Conservation (phyloP, 37 sponge, comb jelly and placozoan genomes). For the Hexactinellida sp. region DNA sequence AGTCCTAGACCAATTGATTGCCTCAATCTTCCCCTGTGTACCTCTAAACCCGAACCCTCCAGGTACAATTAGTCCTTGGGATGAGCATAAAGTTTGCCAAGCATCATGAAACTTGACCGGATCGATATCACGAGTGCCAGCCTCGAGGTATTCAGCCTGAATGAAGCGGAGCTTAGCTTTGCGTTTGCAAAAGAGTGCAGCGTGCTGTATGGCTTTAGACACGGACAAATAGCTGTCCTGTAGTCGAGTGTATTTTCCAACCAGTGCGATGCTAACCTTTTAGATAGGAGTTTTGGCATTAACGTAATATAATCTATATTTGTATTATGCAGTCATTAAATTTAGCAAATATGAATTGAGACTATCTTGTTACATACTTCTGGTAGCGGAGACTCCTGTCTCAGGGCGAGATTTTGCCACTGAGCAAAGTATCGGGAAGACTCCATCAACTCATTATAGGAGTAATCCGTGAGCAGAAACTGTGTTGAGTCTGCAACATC, state of each 20-base stretch:
- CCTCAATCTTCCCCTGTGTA: constrained; percentile 71
- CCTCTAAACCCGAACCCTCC: constrained; percentile 84
- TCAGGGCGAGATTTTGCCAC: background rate
- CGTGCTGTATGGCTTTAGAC: constrained; percentile 75
- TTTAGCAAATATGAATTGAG: background rate
- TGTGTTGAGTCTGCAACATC: background rate
- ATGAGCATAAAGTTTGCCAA: constrained; percentile 53
- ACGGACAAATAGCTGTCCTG: constrained; percentile 75
- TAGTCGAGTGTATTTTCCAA: constrained; percentile 86
- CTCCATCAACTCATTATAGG: background rate
- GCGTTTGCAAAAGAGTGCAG: constrained; percentile 50
- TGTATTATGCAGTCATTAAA: background rate
- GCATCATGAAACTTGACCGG: constrained; percentile 69
- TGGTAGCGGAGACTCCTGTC: background rate
- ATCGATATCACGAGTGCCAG: constrained; percentile 22
- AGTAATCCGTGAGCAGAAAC: background rate
- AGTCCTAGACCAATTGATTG: constrained; percentile 50
- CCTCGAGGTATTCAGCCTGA: constrained; percentile 75
- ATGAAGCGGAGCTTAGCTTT: constrained; percentile 43
- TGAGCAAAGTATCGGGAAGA: background rate
- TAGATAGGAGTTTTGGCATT: background rate
- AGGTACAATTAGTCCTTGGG: constrained; percentile 56
- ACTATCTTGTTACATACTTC: background rate
- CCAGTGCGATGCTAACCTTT: constrained; percentile 69
- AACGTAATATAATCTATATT: background rate